These are phyloP conservation scores for Alces alces DNA, from an alignment of 2,113 vertebrate species.

Conservation along the genomic window DNA sequence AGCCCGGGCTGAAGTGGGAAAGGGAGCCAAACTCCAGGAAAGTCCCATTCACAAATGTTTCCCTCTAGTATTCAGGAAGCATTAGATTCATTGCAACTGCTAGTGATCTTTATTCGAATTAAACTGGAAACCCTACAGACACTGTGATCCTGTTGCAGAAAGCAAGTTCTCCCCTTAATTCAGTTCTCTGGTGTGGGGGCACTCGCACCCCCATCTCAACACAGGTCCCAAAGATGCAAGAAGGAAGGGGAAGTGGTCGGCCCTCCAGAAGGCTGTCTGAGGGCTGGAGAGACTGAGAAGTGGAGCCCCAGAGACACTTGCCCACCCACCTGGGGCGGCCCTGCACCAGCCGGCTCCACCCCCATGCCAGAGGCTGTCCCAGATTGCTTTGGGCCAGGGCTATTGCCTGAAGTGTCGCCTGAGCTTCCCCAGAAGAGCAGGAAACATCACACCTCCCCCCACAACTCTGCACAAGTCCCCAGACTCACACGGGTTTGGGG, in stretches of 20 bases:
- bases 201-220: not conserved
- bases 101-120: rapidly evolving
- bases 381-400: not conserved
- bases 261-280: not conserved
- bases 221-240: not conserved
- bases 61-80: not conserved
- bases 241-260: not conserved
- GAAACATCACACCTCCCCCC: not conserved
- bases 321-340: not conserved
- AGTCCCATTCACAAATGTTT: not conserved
- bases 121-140: rapidly evolving
- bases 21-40: not conserved
- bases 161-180: not conserved
- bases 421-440: not conserved
- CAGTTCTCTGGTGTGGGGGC: rapidly evolving
- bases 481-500: not conserved
- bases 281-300: not conserved
- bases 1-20: rapidly evolving
- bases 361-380: not conserved
- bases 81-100: no score
- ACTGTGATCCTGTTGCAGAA: not conserved
- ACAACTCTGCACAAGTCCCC: not conserved
- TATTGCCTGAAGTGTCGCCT: not conserved
- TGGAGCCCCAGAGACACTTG: not conserved
- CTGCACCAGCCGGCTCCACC: not conserved